A percentile compares a stretch with the other conserved stretches of the same genome.
Conservation (phyloP, 2,888 invertebrate species). For the Drosophila diplacantha region DNA sequence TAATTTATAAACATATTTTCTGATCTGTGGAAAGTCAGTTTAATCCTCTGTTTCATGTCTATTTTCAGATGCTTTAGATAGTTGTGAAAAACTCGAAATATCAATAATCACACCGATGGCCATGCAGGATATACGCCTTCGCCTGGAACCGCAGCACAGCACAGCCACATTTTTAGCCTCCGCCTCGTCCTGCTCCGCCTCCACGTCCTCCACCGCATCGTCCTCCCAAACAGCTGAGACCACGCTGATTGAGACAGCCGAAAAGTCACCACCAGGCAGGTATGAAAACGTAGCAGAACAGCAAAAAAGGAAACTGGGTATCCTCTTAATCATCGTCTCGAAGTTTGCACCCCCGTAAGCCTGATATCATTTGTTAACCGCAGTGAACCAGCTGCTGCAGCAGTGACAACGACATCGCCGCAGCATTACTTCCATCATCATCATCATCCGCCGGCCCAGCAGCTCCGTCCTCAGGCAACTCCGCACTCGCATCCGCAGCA, state of each 20-base stretch:
- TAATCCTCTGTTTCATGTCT: too few relatives aligned
- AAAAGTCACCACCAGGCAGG: slow-evolving; percentile 52
- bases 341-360: slow-evolving; percentile 7
- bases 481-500: slow-evolving; percentile 32
- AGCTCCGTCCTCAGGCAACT: slow-evolving; percentile 16
- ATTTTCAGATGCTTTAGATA: slow-evolving; percentile 49
- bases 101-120: slow-evolving; percentile 46
- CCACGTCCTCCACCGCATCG: slow-evolving; percentile 36
- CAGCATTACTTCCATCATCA: slow-evolving; percentile 55
- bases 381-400: slow-evolving; percentile 42
- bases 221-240: slow-evolving; percentile 51
- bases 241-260: slow-evolving; percentile 59
- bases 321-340: slow-evolving; percentile 12
- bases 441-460: slow-evolving; percentile 41
- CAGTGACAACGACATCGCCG: slow-evolving; percentile 48
- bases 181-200: slow-evolving; percentile 27
- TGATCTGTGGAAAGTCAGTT: too few relatives aligned
- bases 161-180: slow-evolving; percentile 55
- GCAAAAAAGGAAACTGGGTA: slow-evolving; percentile 11
- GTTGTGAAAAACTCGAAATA: background rate
- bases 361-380: slow-evolving; percentile 21
- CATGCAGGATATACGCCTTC: slow-evolving; percentile 77
- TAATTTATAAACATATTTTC: background rate
- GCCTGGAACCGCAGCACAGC: slow-evolving; percentile 72
- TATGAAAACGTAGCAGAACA: slow-evolving; percentile 14